These are phyloP conservation scores for Diplolepis rosae DNA, from an alignment of 2,888 invertebrate genomes.

Conservation along the genomic window DNA sequence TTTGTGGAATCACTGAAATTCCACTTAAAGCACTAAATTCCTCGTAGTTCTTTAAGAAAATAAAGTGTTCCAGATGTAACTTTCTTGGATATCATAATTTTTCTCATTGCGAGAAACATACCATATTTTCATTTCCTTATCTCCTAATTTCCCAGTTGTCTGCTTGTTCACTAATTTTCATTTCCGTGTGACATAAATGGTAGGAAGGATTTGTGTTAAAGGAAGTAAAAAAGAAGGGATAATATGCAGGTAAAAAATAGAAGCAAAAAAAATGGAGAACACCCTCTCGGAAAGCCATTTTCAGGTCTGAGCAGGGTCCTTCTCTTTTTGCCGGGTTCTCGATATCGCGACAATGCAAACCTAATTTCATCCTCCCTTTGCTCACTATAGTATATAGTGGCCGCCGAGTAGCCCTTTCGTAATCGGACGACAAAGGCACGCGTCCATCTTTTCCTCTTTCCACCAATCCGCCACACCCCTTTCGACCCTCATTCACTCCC, in stretches of 20 bases:
- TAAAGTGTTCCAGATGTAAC: background rate
- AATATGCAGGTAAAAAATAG: background rate
- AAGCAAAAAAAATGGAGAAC: background rate
- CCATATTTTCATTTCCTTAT: background rate
- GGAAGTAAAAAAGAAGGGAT: no score
- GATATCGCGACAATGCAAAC: constrained; percentile 31
- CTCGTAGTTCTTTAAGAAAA: background rate
- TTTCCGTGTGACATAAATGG: background rate
- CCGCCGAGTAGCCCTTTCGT: constrained; percentile 29
- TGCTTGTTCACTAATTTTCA: background rate
- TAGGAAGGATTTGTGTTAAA: background rate
- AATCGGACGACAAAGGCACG: constrained; percentile 34
- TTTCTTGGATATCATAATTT: background rate
- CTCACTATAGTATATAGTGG: background rate
- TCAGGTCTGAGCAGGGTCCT: background rate
- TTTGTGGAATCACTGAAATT: no score
- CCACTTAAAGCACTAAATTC: no score
- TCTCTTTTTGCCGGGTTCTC: constrained; percentile 4
- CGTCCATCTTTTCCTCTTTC: constrained; percentile 24
- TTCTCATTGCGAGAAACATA: background rate
- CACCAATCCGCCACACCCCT: background rate
- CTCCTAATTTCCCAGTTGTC: background rate
- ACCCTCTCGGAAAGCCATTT: background rate
- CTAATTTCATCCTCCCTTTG: constrained; percentile 1
- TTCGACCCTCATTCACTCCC: constrained; percentile 3